Evolutionary conservation across 2,888 invertebrate genomes (phyloP), one percentile per base, ranked within the genome.

Genomic region (Drosophila atripex): DNA sequence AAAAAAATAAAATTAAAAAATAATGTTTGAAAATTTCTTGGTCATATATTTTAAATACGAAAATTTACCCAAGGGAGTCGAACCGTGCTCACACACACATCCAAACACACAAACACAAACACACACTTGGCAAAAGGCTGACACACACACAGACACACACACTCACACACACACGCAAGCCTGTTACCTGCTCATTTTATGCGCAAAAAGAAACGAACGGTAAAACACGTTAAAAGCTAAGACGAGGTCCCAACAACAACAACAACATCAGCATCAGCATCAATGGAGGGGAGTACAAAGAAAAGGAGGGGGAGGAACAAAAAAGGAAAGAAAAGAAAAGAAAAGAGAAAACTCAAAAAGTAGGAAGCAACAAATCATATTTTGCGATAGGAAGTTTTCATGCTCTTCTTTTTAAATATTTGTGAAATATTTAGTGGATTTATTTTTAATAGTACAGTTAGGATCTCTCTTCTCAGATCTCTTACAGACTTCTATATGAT

Each of bases 211-310:
- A 83, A 83, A 63, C 80, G 80, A 86, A 86, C 84, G 80, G 83
- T 77, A 79, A 86, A 80, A 73, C 83, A 85, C 86, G 80, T 80
- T 86, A 86, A 82, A 83, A 82, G 86, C 86, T 80, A 86, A 80
- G 84, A 77, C 80, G 70, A 60, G 65, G 71, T 39, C 71, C 60
- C 68, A 65, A 54, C 65, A 66, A 52, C 61, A 47, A 43, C 71
- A 70, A 41, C 64, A 71, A 57, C 32, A 18, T 18, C 61, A 47
- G 39, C 71, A 70, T 45, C 64, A 71, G 59, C 32, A 18, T 18
- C 28, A 46, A 38, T 14, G 38, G 43, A 49, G 35, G 16, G 35
- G n/a, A 28, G 25, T 8, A 35, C 18, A 28, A 45, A 32, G 41
- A 16, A 18, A 38, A 23, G 16, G 9, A 28, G 28, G 28, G 28